phyloP scores from a whole-genome alignment of 1,140 invertebrate species.

The Bicyclus anynana region DNA sequence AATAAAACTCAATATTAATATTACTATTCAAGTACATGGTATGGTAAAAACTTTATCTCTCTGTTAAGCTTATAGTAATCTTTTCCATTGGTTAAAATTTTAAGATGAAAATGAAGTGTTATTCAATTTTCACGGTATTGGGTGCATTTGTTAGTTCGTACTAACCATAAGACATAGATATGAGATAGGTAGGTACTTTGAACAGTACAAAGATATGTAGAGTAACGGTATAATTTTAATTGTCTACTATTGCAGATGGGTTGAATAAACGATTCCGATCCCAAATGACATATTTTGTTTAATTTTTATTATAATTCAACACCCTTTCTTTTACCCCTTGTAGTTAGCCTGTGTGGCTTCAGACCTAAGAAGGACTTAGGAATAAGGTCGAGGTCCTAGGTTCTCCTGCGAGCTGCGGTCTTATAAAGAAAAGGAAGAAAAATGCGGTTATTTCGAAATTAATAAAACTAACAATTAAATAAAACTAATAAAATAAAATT shows the following conservation, averaged over 20 bases:
- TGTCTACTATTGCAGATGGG: slow-evolving; percentile 72
- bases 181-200: slow-evolving; percentile 74
- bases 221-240: slow-evolving; percentile 70
- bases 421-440: too few relatives aligned
- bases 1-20: too few relatives aligned
- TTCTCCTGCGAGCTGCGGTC: too few relatives aligned
- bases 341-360: too few relatives aligned
- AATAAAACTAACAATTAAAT: too few relatives aligned
- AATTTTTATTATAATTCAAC: slow-evolving; percentile 25
- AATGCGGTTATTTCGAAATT: too few relatives aligned
- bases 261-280: slow-evolving; percentile 76
- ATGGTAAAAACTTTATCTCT: too few relatives aligned
- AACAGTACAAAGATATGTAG: slow-evolving; percentile 72
- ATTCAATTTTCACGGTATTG: slow-evolving; percentile 37
- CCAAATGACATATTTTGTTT: slow-evolving; percentile 59
- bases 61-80: background rate
- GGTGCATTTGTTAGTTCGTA: slow-evolving; percentile 62
- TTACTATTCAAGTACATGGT: too few relatives aligned
- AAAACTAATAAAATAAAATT: too few relatives aligned
- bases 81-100: slow-evolving; percentile 1
- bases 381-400: too few relatives aligned
- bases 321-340: too few relatives aligned
- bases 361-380: too few relatives aligned
- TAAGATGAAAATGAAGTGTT: slow-evolving; percentile 32
- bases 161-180: slow-evolving; percentile 62